Conservation (phyloP, 92 coral and sea anemone species). For the Parazoanthus darwini region DNA sequence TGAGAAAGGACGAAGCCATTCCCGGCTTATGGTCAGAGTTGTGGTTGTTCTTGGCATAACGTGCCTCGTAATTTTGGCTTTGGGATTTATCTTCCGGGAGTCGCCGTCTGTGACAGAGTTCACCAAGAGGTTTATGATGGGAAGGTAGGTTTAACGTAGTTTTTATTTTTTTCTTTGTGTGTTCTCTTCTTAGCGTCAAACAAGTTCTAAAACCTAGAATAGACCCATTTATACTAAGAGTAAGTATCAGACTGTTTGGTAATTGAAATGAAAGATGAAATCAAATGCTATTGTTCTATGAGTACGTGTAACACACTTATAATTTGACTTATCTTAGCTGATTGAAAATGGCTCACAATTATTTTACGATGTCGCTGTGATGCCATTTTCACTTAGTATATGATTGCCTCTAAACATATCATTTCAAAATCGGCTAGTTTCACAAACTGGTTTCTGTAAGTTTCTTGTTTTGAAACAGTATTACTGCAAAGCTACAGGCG, state of each 20-base stretch:
- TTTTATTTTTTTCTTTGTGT: neutral
- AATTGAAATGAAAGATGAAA: neutral
- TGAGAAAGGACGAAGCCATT: neutral
- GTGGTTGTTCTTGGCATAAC: slow-evolving; percentile 40
- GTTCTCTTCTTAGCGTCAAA: neutral
- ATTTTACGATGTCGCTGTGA: neutral
- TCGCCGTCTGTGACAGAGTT: slow-evolving; percentile 56
- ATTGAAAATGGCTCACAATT: too few species aligned
- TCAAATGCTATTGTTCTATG: neutral
- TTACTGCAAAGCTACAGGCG: too few species aligned
- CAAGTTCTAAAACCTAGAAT: neutral
- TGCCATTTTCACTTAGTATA: too few species aligned
- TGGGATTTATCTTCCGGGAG: slow-evolving; percentile 56
- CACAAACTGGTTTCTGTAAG: too few species aligned
- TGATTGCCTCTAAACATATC: too few species aligned
- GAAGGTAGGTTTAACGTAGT: slow-evolving; percentile 58
- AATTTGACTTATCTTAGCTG: too few species aligned
- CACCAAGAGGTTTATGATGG: slow-evolving; percentile 80
- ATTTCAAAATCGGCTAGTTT: too few species aligned
- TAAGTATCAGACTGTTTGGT: neutral
- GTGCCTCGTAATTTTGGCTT: slow-evolving; percentile 47
- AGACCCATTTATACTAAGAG: neutral
- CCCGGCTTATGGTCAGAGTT: neutral
- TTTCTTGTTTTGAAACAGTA: too few species aligned
- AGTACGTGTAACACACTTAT: neutral